These are phyloP conservation scores for Unio delphinus DNA, from an alignment of 2,888 invertebrate species.

Conservation along the genomic window DNA sequence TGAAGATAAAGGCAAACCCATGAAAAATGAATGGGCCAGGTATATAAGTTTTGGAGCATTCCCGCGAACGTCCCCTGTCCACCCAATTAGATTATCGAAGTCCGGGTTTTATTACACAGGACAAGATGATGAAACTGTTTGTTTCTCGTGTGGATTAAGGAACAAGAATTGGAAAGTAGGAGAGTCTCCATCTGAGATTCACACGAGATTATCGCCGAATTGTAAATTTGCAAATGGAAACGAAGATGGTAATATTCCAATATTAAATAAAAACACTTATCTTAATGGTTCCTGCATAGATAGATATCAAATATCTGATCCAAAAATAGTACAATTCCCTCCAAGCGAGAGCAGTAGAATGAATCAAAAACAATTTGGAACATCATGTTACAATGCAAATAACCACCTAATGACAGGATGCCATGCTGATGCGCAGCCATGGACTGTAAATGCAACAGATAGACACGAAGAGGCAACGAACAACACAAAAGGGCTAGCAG, in stretches of 20 bases:
- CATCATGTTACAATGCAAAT: no score
- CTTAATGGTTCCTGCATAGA: no score
- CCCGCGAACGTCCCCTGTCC: constrained; percentile 1
- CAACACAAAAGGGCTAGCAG: no score
- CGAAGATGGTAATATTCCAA: constrained; percentile 1
- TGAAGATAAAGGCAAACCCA: not conserved
- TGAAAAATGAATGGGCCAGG: constrained; percentile 10
- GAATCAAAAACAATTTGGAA: no score
- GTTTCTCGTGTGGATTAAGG: constrained; percentile 8
- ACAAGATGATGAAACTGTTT: constrained; percentile 3
- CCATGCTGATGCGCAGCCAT: no score
- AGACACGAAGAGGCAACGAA: no score
- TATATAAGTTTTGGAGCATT: constrained; percentile 4
- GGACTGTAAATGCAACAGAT: no score
- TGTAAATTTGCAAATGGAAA: constrained; percentile 6
- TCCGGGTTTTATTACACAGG: constrained; percentile 12
- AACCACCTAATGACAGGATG: no score
- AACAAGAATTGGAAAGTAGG: constrained; percentile 1
- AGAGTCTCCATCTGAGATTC: constrained; percentile 4
- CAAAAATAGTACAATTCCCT: no score
- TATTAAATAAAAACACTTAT: not conserved
- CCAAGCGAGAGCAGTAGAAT: no score
- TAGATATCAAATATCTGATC: no score
- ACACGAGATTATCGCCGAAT: constrained; percentile 6
- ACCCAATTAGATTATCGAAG: constrained; percentile 4